Percentiles rank a stretch among this genome's conserved stretches.
Conservation (phyloP, 2,797 vertebrate species). For the Phoeniculus purpureus region DNA sequence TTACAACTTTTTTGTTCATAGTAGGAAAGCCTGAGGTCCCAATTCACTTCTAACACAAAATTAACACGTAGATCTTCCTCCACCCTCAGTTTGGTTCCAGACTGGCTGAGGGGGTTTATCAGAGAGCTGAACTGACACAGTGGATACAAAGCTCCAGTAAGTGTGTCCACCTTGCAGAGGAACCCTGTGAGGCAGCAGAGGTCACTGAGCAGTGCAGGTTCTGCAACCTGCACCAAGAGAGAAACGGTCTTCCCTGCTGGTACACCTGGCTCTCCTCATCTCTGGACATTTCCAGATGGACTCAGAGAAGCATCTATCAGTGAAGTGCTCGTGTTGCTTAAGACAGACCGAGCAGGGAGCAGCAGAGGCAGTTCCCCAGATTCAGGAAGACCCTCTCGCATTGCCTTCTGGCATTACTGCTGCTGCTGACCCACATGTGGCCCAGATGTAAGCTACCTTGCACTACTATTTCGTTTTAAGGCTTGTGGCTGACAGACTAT, state of each 20-base stretch:
- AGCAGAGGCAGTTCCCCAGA: too few species aligned
- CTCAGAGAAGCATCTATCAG: not conserved
- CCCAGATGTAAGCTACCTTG: not conserved
- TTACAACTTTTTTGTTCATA: not conserved
- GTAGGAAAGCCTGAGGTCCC: not conserved
- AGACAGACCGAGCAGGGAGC: not conserved
- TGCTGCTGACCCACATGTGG: accelerated
- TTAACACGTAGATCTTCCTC: not conserved
- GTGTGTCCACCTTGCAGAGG: not conserved
- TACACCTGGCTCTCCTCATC: not conserved
- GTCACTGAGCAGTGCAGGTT: not conserved
- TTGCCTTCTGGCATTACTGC: not conserved
- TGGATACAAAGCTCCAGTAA: not conserved
- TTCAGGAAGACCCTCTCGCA: not conserved
- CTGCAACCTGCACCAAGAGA: not conserved
- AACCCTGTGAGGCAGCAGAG: not conserved
- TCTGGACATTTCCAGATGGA: not conserved
- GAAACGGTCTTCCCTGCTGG: too few species aligned
- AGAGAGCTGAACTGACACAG: not conserved
- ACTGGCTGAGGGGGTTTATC: not conserved
- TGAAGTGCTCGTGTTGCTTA: accelerated
- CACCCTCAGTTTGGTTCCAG: not conserved
- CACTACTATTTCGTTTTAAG: not conserved
- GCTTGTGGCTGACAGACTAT: accelerated
- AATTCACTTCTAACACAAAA: not conserved